A percentile compares a stretch with the other conserved stretches of the same genome.
phyloP scores from a whole-genome alignment of 2,888 invertebrate species.

The Aporophyla nigra region DNA sequence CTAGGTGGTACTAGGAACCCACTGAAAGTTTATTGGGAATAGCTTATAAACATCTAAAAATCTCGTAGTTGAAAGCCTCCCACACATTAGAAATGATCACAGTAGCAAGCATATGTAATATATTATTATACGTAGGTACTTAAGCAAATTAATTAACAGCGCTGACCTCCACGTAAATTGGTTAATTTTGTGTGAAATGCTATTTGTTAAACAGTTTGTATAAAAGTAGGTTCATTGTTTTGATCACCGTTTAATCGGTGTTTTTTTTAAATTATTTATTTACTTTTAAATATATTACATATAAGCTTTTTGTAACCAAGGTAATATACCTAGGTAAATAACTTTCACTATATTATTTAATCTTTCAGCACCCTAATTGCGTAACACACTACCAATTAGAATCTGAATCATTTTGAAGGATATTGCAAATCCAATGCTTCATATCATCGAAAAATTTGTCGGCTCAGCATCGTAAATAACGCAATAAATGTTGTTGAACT shows the following conservation, averaged over 20 bases:
- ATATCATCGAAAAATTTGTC: too few species aligned
- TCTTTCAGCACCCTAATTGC: background rate
- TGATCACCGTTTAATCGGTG: background rate
- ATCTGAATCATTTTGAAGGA: too few species aligned
- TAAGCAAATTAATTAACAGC: background rate
- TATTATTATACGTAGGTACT: background rate
- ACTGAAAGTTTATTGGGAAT: background rate
- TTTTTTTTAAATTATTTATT: background rate
- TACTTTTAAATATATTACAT: background rate
- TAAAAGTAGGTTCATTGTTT: conserved; percentile 12
- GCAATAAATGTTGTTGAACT: too few species aligned
- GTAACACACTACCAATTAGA: too few species aligned
- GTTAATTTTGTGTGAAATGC: conserved; percentile 19
- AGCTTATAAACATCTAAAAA: too few species aligned
- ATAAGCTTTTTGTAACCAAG: background rate
- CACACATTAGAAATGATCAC: too few species aligned
- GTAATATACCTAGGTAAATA: background rate
- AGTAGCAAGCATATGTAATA: background rate
- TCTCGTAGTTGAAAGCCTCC: too few species aligned
- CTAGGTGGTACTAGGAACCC: background rate
- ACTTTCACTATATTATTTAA: background rate
- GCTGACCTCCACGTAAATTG: conserved; percentile 6
- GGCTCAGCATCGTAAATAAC: too few species aligned
- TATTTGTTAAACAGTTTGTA: conserved; percentile 3
- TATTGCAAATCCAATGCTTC: too few species aligned